Evolutionary conservation across 2,888 invertebrate species (phyloP), one percentile per base, ranked within the genome.

Genomic region (Perizoma affinitatum): DNA sequence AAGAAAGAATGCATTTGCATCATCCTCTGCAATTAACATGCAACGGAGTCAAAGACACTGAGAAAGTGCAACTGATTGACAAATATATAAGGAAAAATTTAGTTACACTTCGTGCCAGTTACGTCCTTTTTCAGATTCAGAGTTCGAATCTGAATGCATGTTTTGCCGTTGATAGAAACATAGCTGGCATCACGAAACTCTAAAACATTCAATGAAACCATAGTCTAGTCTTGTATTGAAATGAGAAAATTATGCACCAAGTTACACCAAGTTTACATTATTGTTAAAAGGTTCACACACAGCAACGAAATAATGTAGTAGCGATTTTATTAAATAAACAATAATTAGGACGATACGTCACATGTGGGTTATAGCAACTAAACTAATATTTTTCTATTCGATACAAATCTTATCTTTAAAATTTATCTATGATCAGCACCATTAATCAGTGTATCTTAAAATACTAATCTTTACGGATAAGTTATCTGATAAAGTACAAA

Each of bases 81-180:
- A 54, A 70, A 61, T 64, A 68, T 63, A 64, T 62, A 54, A 78
- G 73, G 77, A 76, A 77, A 75, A 76, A 61, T 70, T 57, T 44
- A 74, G 68, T 78, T 82, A 88, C 87, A 84, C 86, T 78, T 86
- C 79, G 81, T 85, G 87, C 79, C 71, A 72, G 66, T 69, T 78
- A 73, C 75, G 83, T 80, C 75, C 76, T 73, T 75, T 83, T 83
- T 87, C 84, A 75, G 75, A 76, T 80, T 83, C 75, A 75, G 80
- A 84, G 80, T 82, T 67, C 70, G 74, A 76, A 76, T 82, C 82
- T 67, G 79, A 78, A 75, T 82, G 80, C 88, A 86, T 86, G 77
- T 75, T 84, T 82, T 80, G 80, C 74, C 71, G 77, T 68, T 79
- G 76, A 75, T 76, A 74, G 72, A 69, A 69, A 67, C 72, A 75